Conservation (phyloP, 1,140 invertebrate species). For the Drosophila tropicalis region DNA sequence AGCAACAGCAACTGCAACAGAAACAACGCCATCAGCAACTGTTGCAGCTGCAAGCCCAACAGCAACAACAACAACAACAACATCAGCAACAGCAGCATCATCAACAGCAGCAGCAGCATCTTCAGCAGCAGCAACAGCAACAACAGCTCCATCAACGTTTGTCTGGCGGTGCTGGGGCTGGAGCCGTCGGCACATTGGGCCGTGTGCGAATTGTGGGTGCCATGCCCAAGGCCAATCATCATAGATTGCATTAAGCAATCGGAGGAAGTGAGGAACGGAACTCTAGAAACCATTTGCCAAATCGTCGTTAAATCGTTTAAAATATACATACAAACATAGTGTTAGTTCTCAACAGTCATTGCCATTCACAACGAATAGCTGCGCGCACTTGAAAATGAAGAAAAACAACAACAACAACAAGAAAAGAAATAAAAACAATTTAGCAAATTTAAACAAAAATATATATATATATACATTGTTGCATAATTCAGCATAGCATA, state of each 20-base stretch:
- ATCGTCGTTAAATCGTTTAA: constrained; percentile 68
- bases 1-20: constrained; percentile 50
- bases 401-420: constrained; percentile 8
- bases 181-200: constrained; percentile 84
- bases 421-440: constrained; percentile 4
- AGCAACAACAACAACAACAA: constrained; percentile 57
- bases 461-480: constrained; percentile 1
- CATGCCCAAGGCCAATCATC: constrained; percentile 87
- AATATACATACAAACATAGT: constrained; percentile 25
- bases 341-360: constrained; percentile 66
- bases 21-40: constrained; percentile 67
- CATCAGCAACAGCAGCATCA: constrained; percentile 47
- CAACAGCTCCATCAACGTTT: constrained; percentile 79
- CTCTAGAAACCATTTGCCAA: constrained; percentile 64
- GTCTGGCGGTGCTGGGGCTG: constrained; percentile 78
- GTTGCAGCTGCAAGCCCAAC: constrained; percentile 45
- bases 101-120: constrained; percentile 83
- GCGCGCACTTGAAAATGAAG: constrained; percentile 34
- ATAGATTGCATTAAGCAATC: constrained; percentile 68
- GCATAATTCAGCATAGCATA: neutral
- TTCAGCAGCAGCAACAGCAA: constrained; percentile 67
- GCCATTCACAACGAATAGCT: constrained; percentile 76
- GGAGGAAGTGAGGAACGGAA: no score
- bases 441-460: constrained; percentile 4
- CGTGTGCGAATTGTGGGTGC: constrained; percentile 91